Percentiles rank a stretch among this genome's conserved stretches.
These are phyloP conservation scores for Aphidius gifuensis DNA, from an alignment of 1,140 invertebrate genomes.

Conservation along the genomic window DNA sequence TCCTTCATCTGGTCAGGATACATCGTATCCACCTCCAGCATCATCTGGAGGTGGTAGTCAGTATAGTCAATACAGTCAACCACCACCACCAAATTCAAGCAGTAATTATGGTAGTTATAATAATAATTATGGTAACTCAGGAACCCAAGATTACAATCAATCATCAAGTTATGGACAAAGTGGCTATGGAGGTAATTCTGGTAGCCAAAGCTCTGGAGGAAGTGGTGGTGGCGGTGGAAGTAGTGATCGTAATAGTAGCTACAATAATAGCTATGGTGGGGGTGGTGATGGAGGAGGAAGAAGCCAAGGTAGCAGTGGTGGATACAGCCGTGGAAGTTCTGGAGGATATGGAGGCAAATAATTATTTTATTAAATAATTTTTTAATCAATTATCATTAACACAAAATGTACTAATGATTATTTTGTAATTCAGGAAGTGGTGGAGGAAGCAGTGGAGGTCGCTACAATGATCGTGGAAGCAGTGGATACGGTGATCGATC, in stretches of 20 bases:
- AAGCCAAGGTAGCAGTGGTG: slow-evolving; percentile 40
- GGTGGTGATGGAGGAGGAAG: slow-evolving; percentile 30
- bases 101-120: slow-evolving; percentile 44
- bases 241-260: slow-evolving; percentile 37
- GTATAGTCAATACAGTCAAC: slow-evolving; percentile 47
- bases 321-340: slow-evolving; percentile 35
- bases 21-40: slow-evolving; percentile 47
- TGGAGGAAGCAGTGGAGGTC: slow-evolving; percentile 50
- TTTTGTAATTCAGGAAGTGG: slow-evolving; percentile 33
- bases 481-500: slow-evolving; percentile 32
- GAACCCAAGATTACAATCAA: slow-evolving; percentile 41
- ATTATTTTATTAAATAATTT: slow-evolving; percentile 10
- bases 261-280: slow-evolving; percentile 45
- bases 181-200: slow-evolving; percentile 52
- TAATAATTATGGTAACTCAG: slow-evolving; percentile 34
- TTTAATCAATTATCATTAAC: slow-evolving; percentile 3
- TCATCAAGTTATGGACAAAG: slow-evolving; percentile 41
- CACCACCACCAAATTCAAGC: slow-evolving; percentile 46
- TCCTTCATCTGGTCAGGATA: slow-evolving; percentile 40
- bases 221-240: slow-evolving; percentile 40
- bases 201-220: slow-evolving; percentile 41
- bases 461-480: slow-evolving; percentile 42
- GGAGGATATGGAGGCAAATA: slow-evolving; percentile 39
- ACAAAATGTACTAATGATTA: not conserved
- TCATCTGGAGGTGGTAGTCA: slow-evolving; percentile 30